Percentiles rank a stretch among this genome's conserved stretches.
phyloP scores from a whole-genome alignment of 2,888 invertebrate species.

The Sepioteuthis lessoniana region DNA sequence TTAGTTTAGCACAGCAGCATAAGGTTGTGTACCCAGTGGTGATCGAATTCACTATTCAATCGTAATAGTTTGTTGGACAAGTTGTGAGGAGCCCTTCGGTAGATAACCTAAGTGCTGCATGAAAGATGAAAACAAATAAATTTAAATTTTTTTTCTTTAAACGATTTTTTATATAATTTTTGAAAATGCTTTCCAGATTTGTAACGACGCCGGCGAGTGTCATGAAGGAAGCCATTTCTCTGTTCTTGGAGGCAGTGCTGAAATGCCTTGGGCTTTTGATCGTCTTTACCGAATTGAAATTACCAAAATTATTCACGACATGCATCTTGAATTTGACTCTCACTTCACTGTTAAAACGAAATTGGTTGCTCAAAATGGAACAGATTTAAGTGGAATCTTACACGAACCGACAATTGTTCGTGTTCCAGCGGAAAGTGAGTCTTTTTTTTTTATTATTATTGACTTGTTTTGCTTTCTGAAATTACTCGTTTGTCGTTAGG shows the following conservation, averaged over 20 bases:
- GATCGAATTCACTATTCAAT: too few relatives aligned
- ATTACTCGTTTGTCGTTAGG: too few relatives aligned
- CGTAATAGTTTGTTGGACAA: too few relatives aligned
- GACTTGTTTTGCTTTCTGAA: too few relatives aligned
- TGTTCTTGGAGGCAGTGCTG: constrained; percentile 50
- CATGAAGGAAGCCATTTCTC: constrained; percentile 51
- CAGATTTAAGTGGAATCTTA: background rate
- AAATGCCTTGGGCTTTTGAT: constrained; percentile 52
- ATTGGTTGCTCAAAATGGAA: constrained; percentile 49
- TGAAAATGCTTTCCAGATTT: constrained; percentile 45
- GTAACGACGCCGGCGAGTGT: constrained; percentile 36
- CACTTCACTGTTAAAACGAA: constrained; percentile 45
- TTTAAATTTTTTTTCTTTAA: too few relatives aligned
- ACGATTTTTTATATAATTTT: too few relatives aligned
- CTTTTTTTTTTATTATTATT: too few relatives aligned
- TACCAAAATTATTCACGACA: constrained; percentile 45
- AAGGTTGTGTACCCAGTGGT: too few relatives aligned
- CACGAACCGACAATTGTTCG: constrained; percentile 49
- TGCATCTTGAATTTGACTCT: constrained; percentile 19
- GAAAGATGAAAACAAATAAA: too few relatives aligned
- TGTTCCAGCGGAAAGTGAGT: constrained; percentile 49
- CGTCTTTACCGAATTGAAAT: constrained; percentile 50
- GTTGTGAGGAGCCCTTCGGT: too few relatives aligned
- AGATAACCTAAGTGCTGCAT: too few relatives aligned
- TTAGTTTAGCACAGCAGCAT: too few relatives aligned